Percentiles rank a stretch among this genome's conserved stretches.
These are phyloP conservation scores for Lordiphosa mommai DNA, from an alignment of 1,140 invertebrate species.

Conservation along the genomic window DNA sequence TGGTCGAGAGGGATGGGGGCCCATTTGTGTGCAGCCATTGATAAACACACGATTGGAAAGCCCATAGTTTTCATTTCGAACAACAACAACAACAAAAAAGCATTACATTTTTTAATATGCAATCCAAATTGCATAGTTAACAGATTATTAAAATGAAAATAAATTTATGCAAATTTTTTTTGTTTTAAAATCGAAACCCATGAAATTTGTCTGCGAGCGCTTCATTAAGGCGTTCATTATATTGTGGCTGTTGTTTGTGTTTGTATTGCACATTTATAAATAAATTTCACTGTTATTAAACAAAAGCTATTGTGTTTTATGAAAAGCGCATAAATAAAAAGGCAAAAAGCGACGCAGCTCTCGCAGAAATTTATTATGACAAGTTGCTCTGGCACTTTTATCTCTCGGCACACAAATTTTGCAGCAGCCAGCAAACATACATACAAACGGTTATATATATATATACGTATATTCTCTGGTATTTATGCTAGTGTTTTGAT, in stretches of 20 bases:
- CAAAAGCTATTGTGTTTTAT: constrained; percentile 77
- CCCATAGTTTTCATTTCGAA: constrained; percentile 28
- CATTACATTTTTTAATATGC: constrained; percentile 29
- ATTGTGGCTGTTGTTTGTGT: constrained; percentile 34
- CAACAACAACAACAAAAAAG: constrained; percentile 32
- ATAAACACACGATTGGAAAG: constrained; percentile 57
- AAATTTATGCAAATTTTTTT: constrained; percentile 71
- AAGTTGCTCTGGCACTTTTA: constrained; percentile 78
- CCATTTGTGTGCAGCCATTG: constrained; percentile 42
- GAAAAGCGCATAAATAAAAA: constrained; percentile 75
- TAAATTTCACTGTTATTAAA: constrained; percentile 75
- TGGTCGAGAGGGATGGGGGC: constrained; percentile 35
- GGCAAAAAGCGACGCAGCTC: constrained; percentile 59
- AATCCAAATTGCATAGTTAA: constrained; percentile 49
- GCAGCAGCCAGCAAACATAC: constrained; percentile 29
- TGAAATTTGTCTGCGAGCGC: constrained; percentile 53
- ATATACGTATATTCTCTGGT: constrained; percentile 27
- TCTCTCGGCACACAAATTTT: constrained; percentile 68
- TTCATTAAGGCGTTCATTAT: constrained; percentile 59
- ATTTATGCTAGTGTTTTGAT: constrained; percentile 51
- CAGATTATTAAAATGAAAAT: constrained; percentile 72
- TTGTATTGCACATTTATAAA: constrained; percentile 35
- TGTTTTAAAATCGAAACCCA: constrained; percentile 49
- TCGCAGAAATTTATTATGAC: constrained; percentile 73
- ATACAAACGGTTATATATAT: constrained; percentile 9